Conservation (phyloP, 2,888 invertebrate species). For the Girardia tigrina region DNA sequence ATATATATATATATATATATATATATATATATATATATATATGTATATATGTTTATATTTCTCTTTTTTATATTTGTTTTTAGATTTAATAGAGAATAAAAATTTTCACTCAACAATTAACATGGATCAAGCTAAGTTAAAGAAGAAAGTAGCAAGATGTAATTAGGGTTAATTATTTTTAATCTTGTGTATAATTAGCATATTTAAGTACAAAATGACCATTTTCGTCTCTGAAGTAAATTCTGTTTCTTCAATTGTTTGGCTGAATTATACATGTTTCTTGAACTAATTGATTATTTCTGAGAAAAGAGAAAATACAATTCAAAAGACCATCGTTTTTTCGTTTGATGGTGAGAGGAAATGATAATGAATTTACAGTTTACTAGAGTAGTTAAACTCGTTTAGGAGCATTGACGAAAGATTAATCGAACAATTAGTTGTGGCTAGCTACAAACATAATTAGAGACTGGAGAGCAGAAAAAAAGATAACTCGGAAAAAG, state of each 20-base stretch:
- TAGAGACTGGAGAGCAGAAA: slow-evolving; percentile 14
- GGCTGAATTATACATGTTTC: slow-evolving; percentile 23
- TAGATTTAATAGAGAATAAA: too few species aligned
- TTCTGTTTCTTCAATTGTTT: slow-evolving; percentile 14
- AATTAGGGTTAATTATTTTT: slow-evolving; percentile 18
- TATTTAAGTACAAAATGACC: slow-evolving; percentile 23
- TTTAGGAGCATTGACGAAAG: background rate
- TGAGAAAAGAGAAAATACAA: slow-evolving; percentile 18
- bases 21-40: too few species aligned
- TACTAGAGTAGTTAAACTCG: slow-evolving; percentile 23
- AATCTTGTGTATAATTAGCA: slow-evolving; percentile 19
- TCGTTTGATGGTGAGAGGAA: slow-evolving; percentile 23
- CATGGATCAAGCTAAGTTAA: background rate
- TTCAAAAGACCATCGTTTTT: slow-evolving; percentile 23
- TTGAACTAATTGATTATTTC: slow-evolving; percentile 13
- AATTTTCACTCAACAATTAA: too few species aligned
- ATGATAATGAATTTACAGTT: slow-evolving; percentile 19
- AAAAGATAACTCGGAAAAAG: slow-evolving; percentile 21
- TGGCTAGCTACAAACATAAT: slow-evolving; percentile 17
- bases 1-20: too few species aligned
- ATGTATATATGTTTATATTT: too few species aligned
- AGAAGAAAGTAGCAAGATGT: slow-evolving; percentile 14
- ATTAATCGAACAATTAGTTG: slow-evolving; percentile 16
- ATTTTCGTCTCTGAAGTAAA: slow-evolving; percentile 23
- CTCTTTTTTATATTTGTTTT: too few species aligned